These are phyloP conservation scores for Dendrocincla fuliginosa DNA, from an alignment of 2,797 vertebrate genomes.

Conservation along the genomic window DNA sequence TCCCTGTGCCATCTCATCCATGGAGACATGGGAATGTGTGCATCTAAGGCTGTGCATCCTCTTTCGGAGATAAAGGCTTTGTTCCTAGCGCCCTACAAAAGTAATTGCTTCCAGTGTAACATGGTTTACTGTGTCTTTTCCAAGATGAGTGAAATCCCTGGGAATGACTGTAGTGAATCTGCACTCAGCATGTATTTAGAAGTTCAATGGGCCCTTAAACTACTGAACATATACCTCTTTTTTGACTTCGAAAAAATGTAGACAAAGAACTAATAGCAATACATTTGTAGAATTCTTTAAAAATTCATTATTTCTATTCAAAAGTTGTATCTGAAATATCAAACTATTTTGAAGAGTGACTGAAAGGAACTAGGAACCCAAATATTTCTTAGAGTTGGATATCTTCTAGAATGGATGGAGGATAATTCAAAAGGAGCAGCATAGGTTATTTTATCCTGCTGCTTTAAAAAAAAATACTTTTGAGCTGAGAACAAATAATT, in stretches of 20 bases:
- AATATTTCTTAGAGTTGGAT: neutral
- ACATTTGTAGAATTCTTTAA: neutral
- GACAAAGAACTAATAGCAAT: neutral
- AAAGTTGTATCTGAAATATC: neutral
- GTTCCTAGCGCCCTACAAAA: neutral
- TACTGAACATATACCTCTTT: neutral
- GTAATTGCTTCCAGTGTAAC: neutral
- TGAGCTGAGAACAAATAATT: neutral
- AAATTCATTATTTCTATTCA: neutral
- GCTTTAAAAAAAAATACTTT: neutral
- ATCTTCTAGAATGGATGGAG: neutral
- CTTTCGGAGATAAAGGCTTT: neutral
- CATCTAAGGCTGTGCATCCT: neutral
- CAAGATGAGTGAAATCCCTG: neutral
- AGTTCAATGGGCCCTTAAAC: neutral
- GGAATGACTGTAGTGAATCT: neutral
- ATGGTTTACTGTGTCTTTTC: neutral
- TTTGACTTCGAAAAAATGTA: neutral
- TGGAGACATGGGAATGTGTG: too few species aligned
- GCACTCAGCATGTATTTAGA: neutral
- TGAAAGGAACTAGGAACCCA: neutral
- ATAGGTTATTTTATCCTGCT: neutral
- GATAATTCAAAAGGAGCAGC: neutral
- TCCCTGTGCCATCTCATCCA: fast-evolving
- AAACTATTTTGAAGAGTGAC: neutral